These are phyloP conservation scores for Drosophila subsilvestris DNA, from an alignment of 2,888 invertebrate genomes.

Conservation along the genomic window DNA sequence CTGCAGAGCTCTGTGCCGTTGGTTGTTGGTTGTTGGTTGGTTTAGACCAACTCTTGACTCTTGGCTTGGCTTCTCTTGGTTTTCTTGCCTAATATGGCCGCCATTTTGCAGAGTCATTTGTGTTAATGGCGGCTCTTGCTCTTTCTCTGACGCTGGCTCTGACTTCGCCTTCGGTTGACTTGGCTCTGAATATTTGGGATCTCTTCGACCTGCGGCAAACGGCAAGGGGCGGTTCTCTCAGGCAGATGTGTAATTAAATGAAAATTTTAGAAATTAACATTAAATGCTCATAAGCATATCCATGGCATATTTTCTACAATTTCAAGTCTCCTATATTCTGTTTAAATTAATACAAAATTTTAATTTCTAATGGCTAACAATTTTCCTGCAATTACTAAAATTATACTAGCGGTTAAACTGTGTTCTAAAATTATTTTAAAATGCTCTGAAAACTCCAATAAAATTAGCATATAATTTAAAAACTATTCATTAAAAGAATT, in stretches of 20 bases:
- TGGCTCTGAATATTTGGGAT: not conserved
- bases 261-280: constrained; percentile 49
- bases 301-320: not conserved
- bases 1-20: no score
- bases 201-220: not conserved
- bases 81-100: constrained; percentile 72
- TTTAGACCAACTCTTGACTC: constrained; percentile 39
- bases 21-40: constrained; percentile 45
- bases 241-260: constrained; percentile 60
- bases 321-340: not conserved
- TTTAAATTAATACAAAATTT: not conserved
- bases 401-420: not conserved
- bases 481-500: not conserved
- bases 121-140: constrained; percentile 72
- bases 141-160: constrained; percentile 40
- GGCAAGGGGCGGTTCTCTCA: not conserved
- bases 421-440: no score
- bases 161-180: constrained; percentile 13
- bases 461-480: not conserved
- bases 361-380: not conserved
- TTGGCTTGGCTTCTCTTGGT: not conserved
- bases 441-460: no score
- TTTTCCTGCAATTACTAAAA: not conserved
- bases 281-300: constrained; percentile 15
- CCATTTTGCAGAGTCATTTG: constrained; percentile 79